Conservation (phyloP, 2,797 vertebrate genomes). For the Caiman crocodilus region DNA sequence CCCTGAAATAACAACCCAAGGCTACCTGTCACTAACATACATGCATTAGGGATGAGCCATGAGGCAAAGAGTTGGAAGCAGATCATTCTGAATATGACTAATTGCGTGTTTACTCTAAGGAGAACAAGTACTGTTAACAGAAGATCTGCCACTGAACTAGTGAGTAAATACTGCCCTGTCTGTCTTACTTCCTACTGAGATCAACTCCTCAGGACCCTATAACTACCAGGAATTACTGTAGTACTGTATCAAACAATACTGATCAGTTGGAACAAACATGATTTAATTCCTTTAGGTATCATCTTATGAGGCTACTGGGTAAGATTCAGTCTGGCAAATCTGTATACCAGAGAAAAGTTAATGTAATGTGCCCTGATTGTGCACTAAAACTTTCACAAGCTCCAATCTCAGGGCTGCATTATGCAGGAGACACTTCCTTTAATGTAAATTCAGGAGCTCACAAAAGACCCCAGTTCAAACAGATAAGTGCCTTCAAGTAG, state of each 20-base stretch:
- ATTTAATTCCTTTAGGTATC: rapidly evolving
- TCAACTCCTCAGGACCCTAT: background rate
- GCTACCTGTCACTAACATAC: background rate
- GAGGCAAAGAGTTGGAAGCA: background rate
- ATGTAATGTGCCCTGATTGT: background rate
- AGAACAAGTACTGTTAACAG: background rate
- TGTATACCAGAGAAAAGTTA: no score
- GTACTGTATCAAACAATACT: background rate
- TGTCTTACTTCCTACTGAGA: background rate
- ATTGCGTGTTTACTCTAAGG: background rate
- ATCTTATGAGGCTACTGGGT: background rate
- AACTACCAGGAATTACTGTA: background rate
- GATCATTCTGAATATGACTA: background rate
- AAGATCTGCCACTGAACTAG: background rate
- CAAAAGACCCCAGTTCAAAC: background rate
- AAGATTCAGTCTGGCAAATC: background rate
- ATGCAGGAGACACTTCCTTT: background rate
- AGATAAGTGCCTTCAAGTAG: background rate
- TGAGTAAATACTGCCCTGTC: background rate
- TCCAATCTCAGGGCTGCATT: background rate
- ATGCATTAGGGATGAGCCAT: background rate
- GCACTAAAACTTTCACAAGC: background rate
- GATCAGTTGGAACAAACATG: rapidly evolving
- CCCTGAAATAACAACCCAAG: background rate
- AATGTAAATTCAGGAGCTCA: background rate